phyloP scores from a whole-genome alignment of 1,140 invertebrate species.

The Tetramorium alpestre region DNA sequence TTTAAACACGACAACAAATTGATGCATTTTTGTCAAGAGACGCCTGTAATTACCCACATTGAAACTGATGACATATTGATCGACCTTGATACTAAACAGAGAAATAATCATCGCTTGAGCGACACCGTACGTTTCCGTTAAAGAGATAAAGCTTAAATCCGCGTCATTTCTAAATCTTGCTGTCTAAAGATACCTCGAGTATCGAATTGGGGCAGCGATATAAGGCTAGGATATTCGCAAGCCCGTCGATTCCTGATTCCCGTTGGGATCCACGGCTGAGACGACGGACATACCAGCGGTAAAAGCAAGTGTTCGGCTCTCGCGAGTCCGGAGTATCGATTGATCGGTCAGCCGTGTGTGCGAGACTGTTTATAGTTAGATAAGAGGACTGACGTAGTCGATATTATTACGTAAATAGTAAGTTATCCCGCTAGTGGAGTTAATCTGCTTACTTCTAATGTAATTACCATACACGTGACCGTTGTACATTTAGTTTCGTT shows the following conservation, averaged over 20 bases:
- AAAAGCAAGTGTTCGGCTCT: slow-evolving; percentile 55
- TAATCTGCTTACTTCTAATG: background rate
- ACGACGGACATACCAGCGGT: background rate
- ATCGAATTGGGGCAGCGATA: slow-evolving; percentile 20
- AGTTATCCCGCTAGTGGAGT: slow-evolving; percentile 6
- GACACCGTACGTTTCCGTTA: background rate
- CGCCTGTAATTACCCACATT: background rate
- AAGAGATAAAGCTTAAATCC: background rate
- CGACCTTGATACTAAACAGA: background rate
- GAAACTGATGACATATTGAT: background rate
- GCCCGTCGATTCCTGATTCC: background rate
- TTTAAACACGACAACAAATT: background rate
- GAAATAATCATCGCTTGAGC: background rate
- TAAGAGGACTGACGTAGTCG: slow-evolving; percentile 37
- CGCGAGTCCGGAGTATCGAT: slow-evolving; percentile 68
- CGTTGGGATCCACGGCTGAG: background rate
- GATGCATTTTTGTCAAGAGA: background rate
- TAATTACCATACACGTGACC: background rate
- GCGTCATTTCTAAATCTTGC: background rate
- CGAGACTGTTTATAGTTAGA: slow-evolving; percentile 68
- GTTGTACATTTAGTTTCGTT: background rate
- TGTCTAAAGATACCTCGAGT: slow-evolving; percentile 8
- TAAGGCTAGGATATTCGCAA: background rate
- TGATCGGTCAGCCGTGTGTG: slow-evolving; percentile 59
- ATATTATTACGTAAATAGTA: slow-evolving; percentile 37